phyloP scores from a whole-genome alignment of 2,113 vertebrate species.

The Collichthys lucidus region DNA sequence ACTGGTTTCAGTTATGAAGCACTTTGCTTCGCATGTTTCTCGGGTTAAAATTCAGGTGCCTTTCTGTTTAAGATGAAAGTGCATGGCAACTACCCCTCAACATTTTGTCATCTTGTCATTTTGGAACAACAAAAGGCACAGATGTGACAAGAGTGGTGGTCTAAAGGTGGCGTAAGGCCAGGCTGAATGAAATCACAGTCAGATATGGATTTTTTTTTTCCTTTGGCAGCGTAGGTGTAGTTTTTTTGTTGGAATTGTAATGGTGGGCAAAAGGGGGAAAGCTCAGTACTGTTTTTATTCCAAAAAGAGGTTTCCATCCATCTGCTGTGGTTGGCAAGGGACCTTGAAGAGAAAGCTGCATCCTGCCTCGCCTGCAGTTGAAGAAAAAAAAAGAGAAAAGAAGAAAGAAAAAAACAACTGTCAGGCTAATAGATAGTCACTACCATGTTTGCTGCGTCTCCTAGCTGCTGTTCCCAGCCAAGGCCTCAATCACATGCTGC shows the following conservation, averaged over 20 bases:
- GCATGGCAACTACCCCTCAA: conserved; percentile 27
- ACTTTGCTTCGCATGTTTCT: conserved; percentile 42
- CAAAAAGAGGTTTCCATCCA: conserved; percentile 69
- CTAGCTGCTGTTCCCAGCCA: conserved; percentile 70
- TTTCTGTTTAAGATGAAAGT: conserved; percentile 51
- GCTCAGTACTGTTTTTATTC: conserved; percentile 70
- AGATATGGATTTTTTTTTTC: conserved; percentile 43
- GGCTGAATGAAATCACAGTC: conserved; percentile 31
- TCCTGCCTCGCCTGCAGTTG: conserved; percentile 63
- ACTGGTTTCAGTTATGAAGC: conserved; percentile 31
- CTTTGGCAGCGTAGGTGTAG: conserved; percentile 2
- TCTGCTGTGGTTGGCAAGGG: conserved; percentile 65
- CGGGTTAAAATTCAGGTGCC: conserved; percentile 49
- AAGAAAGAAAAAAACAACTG: conserved; percentile 48
- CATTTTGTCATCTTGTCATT: conserved; percentile 38
- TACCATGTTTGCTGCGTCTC: conserved; percentile 58
- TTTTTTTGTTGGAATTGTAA: conserved; percentile 35
- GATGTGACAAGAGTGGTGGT: conserved; percentile 34
- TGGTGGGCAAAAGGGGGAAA: conserved; percentile 63
- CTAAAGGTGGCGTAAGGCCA: conserved; percentile 1
- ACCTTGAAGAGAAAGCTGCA: conserved; percentile 72
- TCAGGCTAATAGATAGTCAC: conserved; percentile 71
- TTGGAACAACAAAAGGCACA: conserved; percentile 41
- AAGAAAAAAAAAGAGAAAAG: conserved; percentile 42
- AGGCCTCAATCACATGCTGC: conserved; percentile 72